Evolutionary conservation across 2,797 vertebrate genomes (phyloP).

Genomic region (Calcarius lapponicus): DNA sequence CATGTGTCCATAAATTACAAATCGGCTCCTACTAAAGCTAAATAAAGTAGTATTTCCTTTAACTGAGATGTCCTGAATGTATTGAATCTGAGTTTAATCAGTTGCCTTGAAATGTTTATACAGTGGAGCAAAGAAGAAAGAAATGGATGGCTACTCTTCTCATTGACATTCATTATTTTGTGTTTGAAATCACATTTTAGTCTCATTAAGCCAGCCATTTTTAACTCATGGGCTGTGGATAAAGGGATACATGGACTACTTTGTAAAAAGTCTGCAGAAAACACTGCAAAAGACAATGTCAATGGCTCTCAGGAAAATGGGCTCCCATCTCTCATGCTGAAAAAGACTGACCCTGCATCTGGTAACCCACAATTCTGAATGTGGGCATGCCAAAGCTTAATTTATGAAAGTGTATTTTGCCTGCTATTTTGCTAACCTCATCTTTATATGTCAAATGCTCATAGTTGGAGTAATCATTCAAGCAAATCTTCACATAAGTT

Average conservation of each 20-base stretch:
- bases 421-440: neutral
- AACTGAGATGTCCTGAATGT: neutral
- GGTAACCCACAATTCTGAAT: neutral
- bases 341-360: neutral
- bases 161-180: neutral
- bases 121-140: neutral
- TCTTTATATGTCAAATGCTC: neutral
- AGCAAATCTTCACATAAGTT: neutral
- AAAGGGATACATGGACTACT: neutral
- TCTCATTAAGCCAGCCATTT: neutral
- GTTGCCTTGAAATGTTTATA: neutral
- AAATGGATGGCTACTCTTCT: neutral
- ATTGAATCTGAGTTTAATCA: neutral
- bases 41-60: neutral
- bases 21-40: neutral
- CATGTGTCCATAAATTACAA: neutral
- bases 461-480: neutral
- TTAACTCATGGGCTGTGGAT: neutral
- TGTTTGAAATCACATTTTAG: neutral
- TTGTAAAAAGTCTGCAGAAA: neutral
- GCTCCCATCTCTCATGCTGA: neutral
- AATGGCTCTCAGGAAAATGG: neutral
- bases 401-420: neutral
- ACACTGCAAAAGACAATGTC: accelerated
- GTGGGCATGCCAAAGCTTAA: neutral